Conservation (phyloP, 1,140 invertebrate species). For the Pachypsylla venusta region DNA sequence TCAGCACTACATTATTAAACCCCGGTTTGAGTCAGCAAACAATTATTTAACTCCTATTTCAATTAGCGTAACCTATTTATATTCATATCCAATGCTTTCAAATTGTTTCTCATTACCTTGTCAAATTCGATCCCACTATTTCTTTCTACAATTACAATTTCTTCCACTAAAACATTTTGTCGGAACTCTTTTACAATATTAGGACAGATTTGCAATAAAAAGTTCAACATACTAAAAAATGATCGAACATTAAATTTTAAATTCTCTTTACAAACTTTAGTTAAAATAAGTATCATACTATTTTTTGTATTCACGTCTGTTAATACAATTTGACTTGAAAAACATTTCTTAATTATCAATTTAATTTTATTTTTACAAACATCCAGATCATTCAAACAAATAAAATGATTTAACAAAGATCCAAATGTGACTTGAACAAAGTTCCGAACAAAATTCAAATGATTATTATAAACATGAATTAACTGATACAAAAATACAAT, state of each 20-base stretch:
- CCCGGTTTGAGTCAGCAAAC: no score
- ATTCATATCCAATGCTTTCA: neutral
- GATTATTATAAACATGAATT: neutral
- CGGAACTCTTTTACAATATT: neutral
- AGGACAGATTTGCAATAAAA: neutral
- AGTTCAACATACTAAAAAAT: neutral
- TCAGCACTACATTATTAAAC: no score
- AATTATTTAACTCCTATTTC: no score
- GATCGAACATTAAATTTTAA: neutral
- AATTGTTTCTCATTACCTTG: neutral
- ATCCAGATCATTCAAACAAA: neutral
- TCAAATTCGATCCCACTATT: neutral
- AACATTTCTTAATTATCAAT: neutral
- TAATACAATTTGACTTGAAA: neutral
- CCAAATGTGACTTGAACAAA: neutral
- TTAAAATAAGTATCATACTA: neutral
- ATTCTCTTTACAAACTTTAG: neutral
- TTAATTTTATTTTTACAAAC: conserved; percentile 2
- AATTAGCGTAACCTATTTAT: no score
- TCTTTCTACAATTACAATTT: neutral
- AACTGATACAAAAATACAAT: neutral
- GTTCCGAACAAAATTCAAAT: neutral
- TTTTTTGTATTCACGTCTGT: neutral
- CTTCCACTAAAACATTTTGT: neutral
- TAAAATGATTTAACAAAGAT: neutral